These are phyloP conservation scores for Sialia sialis DNA, from an alignment of 2,113 vertebrate species.

Conservation along the genomic window DNA sequence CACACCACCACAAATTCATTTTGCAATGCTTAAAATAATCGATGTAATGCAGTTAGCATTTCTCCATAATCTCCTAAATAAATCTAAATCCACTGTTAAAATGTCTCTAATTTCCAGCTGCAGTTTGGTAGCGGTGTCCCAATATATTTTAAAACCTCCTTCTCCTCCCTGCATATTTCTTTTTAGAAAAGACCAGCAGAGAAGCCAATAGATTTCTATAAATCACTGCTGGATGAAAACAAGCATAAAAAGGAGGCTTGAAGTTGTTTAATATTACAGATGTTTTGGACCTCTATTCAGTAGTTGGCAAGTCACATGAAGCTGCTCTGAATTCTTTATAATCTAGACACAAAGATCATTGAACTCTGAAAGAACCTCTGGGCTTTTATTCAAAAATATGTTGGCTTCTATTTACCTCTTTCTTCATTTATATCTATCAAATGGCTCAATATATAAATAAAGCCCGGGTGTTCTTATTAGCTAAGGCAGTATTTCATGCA, in stretches of 20 bases:
- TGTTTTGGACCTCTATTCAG: constrained; percentile 56
- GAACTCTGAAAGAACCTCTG: constrained; percentile 62
- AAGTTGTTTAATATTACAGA: constrained; percentile 66
- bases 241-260: constrained; percentile 56
- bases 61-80: constrained; percentile 40
- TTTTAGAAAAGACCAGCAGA: constrained; percentile 42
- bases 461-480: constrained; percentile 68
- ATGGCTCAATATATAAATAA: constrained; percentile 58
- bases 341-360: constrained; percentile 53
- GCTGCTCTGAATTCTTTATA: constrained; percentile 67
- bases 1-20: not conserved
- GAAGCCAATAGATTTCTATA: constrained; percentile 54
- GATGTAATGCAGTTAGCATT: not conserved
- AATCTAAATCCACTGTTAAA: constrained; percentile 47
- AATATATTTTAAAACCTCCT: not conserved
- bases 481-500: constrained; percentile 67
- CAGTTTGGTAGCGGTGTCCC: constrained; percentile 8
- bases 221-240: constrained; percentile 56
- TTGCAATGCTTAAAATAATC: not conserved
- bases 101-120: constrained; percentile 24
- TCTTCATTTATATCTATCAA: constrained; percentile 67
- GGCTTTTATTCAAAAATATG: constrained; percentile 66
- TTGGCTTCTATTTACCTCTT: constrained; percentile 46
- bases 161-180: not conserved
- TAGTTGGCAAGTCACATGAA: constrained; percentile 54